Evolutionary conservation across 2,888 invertebrate genomes (phyloP).

Genomic region (Punctoribates punctum): DNA sequence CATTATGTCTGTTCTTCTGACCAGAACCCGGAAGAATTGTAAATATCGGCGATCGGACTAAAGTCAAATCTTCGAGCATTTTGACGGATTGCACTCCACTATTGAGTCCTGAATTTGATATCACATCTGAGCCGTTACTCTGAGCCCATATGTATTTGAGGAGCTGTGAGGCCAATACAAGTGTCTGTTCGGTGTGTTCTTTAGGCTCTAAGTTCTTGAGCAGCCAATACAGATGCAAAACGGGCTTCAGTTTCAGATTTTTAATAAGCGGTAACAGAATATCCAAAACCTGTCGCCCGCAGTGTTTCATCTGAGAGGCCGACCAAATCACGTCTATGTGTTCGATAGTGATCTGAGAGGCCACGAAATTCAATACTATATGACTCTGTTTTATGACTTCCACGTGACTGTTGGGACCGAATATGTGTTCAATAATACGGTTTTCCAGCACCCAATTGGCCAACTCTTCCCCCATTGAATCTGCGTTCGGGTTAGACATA

Average conservation of each 20-base stretch:
- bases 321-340: constrained; percentile 92
- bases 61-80: constrained; percentile 30
- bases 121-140: constrained; percentile 19
- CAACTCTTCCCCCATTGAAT: constrained; percentile 61
- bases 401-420: constrained; percentile 94
- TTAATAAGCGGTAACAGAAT: constrained; percentile 82
- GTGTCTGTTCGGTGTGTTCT: constrained; percentile 88
- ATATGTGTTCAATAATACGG: constrained; percentile 86
- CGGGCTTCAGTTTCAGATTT: constrained; percentile 80
- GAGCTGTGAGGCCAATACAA: constrained; percentile 81
- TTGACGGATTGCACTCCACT: neutral
- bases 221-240: constrained; percentile 78
- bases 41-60: constrained; percentile 39
- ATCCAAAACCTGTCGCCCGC: constrained; percentile 88
- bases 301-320: constrained; percentile 89
- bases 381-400: constrained; percentile 95
- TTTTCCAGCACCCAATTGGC: constrained; percentile 84
- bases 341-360: constrained; percentile 80
- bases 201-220: constrained; percentile 82
- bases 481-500: constrained; percentile 27
- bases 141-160: constrained; percentile 89
- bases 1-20: constrained; percentile 8
- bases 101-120: neutral
- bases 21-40: constrained; percentile 35
- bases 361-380: constrained; percentile 83